Conservation (phyloP, 2,888 invertebrate species). For the Tenodera sinensis region DNA sequence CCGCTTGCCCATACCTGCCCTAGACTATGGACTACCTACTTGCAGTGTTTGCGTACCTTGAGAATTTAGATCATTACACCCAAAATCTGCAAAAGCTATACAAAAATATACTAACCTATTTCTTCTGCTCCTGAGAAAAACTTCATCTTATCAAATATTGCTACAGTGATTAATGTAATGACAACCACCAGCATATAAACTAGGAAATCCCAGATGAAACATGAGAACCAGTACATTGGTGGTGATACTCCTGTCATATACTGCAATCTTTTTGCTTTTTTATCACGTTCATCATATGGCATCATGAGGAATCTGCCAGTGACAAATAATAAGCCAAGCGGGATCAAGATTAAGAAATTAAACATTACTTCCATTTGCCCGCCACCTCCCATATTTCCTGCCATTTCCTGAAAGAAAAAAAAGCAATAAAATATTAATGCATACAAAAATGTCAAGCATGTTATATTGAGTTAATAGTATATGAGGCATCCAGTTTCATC, state of each 20-base stretch:
- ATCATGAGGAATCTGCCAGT: slow-evolving; percentile 55
- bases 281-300: slow-evolving; percentile 58
- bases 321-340: slow-evolving; percentile 47
- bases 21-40: too few species aligned
- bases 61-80: neutral
- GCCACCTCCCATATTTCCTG: neutral
- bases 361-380: slow-evolving; percentile 19
- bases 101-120: slow-evolving; percentile 19
- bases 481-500: too few species aligned
- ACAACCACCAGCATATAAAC: slow-evolving; percentile 36
- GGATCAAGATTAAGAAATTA: slow-evolving; percentile 43
- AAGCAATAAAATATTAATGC: neutral
- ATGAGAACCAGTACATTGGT: slow-evolving; percentile 59
- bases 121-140: slow-evolving; percentile 18
- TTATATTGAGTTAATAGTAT: too few species aligned
- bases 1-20: too few species aligned
- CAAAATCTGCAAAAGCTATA: neutral
- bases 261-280: slow-evolving; percentile 64
- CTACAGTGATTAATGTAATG: slow-evolving; percentile 37
- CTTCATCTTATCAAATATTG: slow-evolving; percentile 30
- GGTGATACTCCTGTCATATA: slow-evolving; percentile 62
- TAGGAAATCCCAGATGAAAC: slow-evolving; percentile 55
- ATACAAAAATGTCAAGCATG: too few species aligned
- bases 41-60: too few species aligned
- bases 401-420: neutral